These are phyloP conservation scores for Pao palembangensis DNA, from an alignment of 2,113 vertebrate genomes.

Conservation along the genomic window DNA sequence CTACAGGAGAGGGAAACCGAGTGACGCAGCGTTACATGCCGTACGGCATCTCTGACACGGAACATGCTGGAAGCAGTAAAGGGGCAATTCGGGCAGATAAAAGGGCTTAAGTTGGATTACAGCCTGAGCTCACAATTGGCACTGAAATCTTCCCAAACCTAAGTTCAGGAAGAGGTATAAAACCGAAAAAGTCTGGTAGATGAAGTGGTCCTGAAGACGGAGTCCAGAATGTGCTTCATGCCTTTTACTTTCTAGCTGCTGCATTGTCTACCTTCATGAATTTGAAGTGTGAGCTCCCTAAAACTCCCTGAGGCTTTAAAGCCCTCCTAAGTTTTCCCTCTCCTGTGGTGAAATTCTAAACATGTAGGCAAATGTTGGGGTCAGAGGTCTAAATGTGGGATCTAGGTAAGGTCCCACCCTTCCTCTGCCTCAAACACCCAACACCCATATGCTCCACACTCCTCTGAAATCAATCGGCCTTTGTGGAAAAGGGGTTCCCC, in stretches of 20 bases:
- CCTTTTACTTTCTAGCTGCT: slow-evolving; percentile 17
- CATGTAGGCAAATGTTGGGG: slow-evolving; percentile 63
- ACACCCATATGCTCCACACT: slow-evolving; percentile 4
- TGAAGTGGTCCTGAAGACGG: slow-evolving; percentile 12
- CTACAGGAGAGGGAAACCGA: background rate
- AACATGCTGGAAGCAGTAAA: slow-evolving; percentile 17
- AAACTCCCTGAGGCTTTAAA: slow-evolving; percentile 21
- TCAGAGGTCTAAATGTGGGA: slow-evolving; percentile 64
- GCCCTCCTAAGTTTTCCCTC: slow-evolving; percentile 54
- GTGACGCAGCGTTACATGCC: no score
- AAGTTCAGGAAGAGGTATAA: slow-evolving; percentile 2
- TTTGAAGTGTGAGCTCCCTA: slow-evolving; percentile 9
- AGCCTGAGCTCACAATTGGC: slow-evolving; percentile 29
- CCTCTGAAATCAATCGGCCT: slow-evolving; percentile 54
- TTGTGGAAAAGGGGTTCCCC: slow-evolving; percentile 40
- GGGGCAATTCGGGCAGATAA: slow-evolving; percentile 2
- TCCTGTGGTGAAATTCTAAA: slow-evolving; percentile 55
- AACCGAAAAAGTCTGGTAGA: background rate
- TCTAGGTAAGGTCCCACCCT: slow-evolving; percentile 53
- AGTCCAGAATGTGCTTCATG: background rate
- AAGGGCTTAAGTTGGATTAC: slow-evolving; percentile 3
- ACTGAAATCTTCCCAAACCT: slow-evolving; percentile 4
- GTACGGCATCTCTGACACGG: no score
- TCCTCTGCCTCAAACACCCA: slow-evolving; percentile 33
- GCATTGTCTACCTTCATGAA: slow-evolving; percentile 16